Evolutionary conservation across 2,113 vertebrate genomes (phyloP), one percentile per base, ranked within the genome.

Genomic region (Potamarius usumacintae): DNA sequence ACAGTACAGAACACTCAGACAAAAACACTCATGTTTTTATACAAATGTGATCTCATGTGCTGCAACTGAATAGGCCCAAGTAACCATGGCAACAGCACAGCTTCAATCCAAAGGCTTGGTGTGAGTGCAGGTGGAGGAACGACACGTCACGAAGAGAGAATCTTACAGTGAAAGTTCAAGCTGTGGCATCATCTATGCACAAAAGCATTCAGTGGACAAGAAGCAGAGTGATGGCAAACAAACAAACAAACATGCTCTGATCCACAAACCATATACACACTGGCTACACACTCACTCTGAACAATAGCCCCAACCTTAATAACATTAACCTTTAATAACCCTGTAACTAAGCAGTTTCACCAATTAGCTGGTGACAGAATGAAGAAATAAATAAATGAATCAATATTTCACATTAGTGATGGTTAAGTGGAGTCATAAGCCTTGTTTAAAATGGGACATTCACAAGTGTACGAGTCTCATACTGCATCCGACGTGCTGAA

Each of bases 1-100:
- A n/a, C 53, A 85, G 17, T 50, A 27, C 34, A 34, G 34, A 34
- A 60, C 30, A 60, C 7, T 81, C 9, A 60, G 27, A 60, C 55
- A 60, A 20, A 34, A 34, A 42, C 55, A 22, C 79, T 79, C 69
- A 63, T 8, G 62, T 84, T 88, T 77, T 90, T 90, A 91, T 72
- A 92, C 84, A 84, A 89, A 91, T 85, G 85, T 82, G 84, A 92
- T 90, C 91, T 88, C 86, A 90, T 90, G 65, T 77, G 82, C 80
- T 27, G 55, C 77, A 48, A 86, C 82, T 78, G 80, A 62, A 84
- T 71, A 88, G 72, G 80, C 63, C 52, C 20, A 50, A 62, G 91
- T 91, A 90, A 92, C 91, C 89, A 92, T 90, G 88, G 89, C 88
- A 90, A 91, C 90, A 84, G 88, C 53, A 74, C 79, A 89, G 86